These are phyloP conservation scores for Engraulis encrasicolus DNA, from an alignment of 2,113 vertebrate species.

Conservation along the genomic window DNA sequence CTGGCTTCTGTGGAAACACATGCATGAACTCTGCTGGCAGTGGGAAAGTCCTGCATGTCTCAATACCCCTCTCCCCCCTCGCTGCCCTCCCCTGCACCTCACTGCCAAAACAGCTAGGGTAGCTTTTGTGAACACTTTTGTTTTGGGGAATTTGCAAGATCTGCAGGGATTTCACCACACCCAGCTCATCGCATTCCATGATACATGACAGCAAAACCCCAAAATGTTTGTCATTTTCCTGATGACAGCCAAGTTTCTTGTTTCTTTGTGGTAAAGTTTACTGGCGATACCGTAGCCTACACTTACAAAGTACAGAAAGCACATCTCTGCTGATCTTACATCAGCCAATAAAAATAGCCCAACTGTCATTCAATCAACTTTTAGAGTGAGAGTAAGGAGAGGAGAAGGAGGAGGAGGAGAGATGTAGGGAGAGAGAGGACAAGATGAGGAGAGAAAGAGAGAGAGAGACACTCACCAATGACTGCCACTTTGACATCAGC, in stretches of 20 bases:
- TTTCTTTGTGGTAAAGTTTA: too few relatives aligned
- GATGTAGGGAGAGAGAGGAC: too few relatives aligned
- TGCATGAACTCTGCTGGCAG: not conserved
- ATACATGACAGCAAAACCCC: not conserved
- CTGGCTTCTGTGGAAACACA: not conserved
- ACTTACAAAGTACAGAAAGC: too few relatives aligned
- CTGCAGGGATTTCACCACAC: not conserved
- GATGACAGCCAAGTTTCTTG: not conserved
- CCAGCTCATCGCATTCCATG: not conserved
- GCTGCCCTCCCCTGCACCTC: too few relatives aligned
- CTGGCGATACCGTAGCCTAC: too few relatives aligned
- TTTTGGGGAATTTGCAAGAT: not conserved
- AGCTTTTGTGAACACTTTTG: not conserved
- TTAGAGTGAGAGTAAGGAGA: too few relatives aligned
- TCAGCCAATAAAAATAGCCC: too few relatives aligned
- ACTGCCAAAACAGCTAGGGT: not conserved
- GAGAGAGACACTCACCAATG: conserved; percentile 59
- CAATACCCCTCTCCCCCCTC: not conserved
- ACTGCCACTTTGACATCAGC: conserved; percentile 50
- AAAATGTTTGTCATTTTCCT: not conserved
- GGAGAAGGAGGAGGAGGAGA: too few relatives aligned
- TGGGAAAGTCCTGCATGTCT: not conserved
- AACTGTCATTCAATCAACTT: too few relatives aligned
- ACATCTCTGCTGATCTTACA: not conserved
- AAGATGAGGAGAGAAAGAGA: not conserved